phyloP scores from a whole-genome alignment of 2,888 invertebrate genomes.

The Sarcophaga rosellei region DNA sequence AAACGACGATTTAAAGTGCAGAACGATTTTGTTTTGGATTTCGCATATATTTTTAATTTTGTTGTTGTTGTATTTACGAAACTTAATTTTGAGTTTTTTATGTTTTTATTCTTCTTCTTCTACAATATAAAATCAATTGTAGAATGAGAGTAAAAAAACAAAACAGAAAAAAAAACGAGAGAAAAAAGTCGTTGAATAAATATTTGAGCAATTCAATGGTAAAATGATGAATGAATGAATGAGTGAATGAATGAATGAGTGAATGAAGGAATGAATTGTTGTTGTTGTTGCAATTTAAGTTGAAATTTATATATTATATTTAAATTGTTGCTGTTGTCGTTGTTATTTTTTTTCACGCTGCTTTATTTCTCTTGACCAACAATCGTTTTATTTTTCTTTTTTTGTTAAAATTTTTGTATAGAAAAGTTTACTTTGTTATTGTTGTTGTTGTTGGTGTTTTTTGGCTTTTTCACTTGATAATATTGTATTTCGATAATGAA shows the following conservation, averaged over 20 bases:
- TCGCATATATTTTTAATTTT: neutral
- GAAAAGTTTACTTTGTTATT: neutral
- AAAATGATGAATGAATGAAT: constrained; percentile 33
- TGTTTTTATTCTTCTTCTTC: neutral
- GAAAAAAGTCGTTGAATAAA: constrained; percentile 30
- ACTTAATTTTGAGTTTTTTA: constrained; percentile 34
- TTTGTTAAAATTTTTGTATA: neutral
- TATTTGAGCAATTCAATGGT: constrained; percentile 47
- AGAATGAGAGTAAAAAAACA: neutral
- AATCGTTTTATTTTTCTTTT: constrained; percentile 8
- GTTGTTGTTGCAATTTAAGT: constrained; percentile 12
- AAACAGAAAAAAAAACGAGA: neutral
- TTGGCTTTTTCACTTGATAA: constrained; percentile 40
- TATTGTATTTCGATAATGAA: constrained; percentile 42
- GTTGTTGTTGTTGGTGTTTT: neutral
- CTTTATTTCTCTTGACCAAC: neutral
- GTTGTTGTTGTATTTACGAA: constrained; percentile 12
- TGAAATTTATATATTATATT: constrained; percentile 22
- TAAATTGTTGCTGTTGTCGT: neutral
- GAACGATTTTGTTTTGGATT: no score
- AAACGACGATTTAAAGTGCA: no score
- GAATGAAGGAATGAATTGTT: constrained; percentile 9
- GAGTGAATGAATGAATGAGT: neutral
- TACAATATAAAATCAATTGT: constrained; percentile 21
- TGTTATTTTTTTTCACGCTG: neutral